Conservation (phyloP, 2,113 vertebrate genomes). For the Phalacrocorax aristotelis region DNA sequence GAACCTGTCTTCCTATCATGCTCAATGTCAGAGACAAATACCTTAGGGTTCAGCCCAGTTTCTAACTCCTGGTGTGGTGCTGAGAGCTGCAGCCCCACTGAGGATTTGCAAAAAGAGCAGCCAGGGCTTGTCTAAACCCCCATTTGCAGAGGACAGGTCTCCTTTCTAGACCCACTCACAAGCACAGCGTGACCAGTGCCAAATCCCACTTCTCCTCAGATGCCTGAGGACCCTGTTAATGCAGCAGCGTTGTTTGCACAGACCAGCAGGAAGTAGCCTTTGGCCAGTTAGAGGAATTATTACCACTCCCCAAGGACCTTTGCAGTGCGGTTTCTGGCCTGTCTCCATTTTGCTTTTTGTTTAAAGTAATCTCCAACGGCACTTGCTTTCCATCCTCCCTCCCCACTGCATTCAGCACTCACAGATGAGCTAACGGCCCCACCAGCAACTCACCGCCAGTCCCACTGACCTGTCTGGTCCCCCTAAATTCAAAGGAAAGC, state of each 20-base stretch:
- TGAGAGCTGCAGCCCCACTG: background rate
- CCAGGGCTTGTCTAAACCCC: background rate
- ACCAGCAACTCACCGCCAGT: rapidly evolving
- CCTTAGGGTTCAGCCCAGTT: background rate
- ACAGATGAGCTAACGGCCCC: background rate
- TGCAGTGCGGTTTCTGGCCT: background rate
- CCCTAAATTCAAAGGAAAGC: background rate
- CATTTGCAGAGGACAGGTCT: background rate
- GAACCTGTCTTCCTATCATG: background rate
- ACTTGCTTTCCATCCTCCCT: background rate
- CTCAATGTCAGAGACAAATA: background rate
- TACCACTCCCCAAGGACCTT: background rate
- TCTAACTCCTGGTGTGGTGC: background rate
- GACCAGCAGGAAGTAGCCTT: background rate
- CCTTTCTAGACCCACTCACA: background rate
- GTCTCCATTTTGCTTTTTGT: background rate
- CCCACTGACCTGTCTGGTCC: rapidly evolving
- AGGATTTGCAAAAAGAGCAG: background rate
- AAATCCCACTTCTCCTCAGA: background rate
- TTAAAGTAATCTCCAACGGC: background rate
- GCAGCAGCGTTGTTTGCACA: background rate
- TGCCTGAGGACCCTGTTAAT: background rate
- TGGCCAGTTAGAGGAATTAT: background rate
- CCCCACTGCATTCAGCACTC: background rate
- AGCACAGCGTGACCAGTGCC: background rate